Base-by-base conservation (phyloP, 35 echinoderm and acorn worm genomes). In the Patiria miniata region DNA sequence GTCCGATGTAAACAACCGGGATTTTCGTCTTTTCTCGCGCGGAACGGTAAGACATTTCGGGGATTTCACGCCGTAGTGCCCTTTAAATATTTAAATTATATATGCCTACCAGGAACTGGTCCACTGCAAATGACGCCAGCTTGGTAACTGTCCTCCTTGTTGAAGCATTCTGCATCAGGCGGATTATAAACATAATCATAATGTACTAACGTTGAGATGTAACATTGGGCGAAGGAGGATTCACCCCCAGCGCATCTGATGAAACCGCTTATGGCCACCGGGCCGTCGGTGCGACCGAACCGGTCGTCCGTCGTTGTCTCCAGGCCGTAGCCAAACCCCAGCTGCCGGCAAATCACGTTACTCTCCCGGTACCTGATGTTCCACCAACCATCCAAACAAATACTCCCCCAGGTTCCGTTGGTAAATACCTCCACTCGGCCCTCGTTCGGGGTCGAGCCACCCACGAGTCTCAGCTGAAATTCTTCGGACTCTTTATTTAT, bases 311-410 rank as follows among this genome's bases (percentile, higher is more conserved):
- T 28, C 19, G 65, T 18, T 10, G 65, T 14, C 19, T 73, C 65
- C 65, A 73, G 7, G 65, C 65, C 65, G 29, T 73, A 73, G 14
- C 65, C 65, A 12, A 32, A 23, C 65, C 65, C 65, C 7, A 34
- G 26, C 65, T 73, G 65, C 65, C 29, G 18, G 65, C 65, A 73
- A 23, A 73, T 73, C 19, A 73, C 65, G 65, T 73, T 73, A 34
- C 19, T 73, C 65, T 22, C 65, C 65, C 29, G 26, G 65, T 73
- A 73, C 26, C 21, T 30, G 2, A 73, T n/a, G 26, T 9, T 73
- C 34, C 19, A 28, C 19, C 6, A 34, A 73, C 19, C 65, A 14
- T 36, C 0, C 65, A 10, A 26, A 32, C 65, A 73, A 8, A 73
- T 30, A 9, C 29, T 73, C 34, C 65, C 65, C 65, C 65, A 73